Base-by-base conservation (phyloP, 2,888 invertebrate genomes). In the Diaprepes abbreviatus region DNA sequence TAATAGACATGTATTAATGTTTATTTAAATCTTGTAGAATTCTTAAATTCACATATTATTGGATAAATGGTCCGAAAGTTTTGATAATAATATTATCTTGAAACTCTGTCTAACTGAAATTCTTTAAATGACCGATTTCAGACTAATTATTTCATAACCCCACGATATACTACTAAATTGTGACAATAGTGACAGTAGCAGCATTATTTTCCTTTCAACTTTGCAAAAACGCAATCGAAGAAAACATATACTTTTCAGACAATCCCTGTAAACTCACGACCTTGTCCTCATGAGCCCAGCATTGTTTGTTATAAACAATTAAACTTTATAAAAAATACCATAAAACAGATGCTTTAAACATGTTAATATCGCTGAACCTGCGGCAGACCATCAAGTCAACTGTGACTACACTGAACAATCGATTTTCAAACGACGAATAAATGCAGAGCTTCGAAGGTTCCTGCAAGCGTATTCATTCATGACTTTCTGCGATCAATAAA, bases 271-370 rank as follows among this genome's bases (percentile, higher is more conserved):
- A 10, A 3, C 6, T 24, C 16, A 38, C 40, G 54, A 38, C 63
- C 63, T 63, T 63, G 63, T 63, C 62, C 52, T 52, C 14, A 17
- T 28, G 31, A 52, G 52, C 40, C 36, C 50, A 17, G 52, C 28
- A 54, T 40, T 40, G 52, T 54, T 50, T 63, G 52, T 63, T 52
- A 40, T 54, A 33, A 54, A 63, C 54, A 63, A 63, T 63, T 52
- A 63, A 43, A 40, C 62, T 40, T 40, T 63, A 54, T 54, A 63
- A 62, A 63, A 63, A 63, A 35, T 40, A 60, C 33, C 19, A 48
- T 35, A 60, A 48, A 60, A 48, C 45, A 45, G 60, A 48, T 43
- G 45, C 9, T 48, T 35, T 4, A 31, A 58, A 40, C 31, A 58
- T 19, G 57, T 40, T 40, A 31, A 24, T 40, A 19, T 40, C 24